Conservation (phyloP, 2,113 vertebrate genomes). For the Cathartes aura region DNA sequence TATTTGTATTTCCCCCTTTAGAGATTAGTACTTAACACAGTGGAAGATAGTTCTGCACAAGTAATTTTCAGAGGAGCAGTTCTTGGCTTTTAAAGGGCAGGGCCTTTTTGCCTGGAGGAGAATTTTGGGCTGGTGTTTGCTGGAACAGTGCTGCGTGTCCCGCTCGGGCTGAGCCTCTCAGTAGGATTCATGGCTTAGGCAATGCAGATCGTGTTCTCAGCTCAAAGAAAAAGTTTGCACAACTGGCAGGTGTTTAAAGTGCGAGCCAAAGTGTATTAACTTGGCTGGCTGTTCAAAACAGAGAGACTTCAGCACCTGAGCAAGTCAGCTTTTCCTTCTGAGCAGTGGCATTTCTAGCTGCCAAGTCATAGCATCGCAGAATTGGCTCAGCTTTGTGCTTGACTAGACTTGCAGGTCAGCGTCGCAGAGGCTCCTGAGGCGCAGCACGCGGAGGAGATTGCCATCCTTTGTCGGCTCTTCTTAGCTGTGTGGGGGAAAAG, state of each 20-base stretch:
- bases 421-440: fast-evolving
- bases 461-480: fast-evolving
- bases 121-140: not conserved
- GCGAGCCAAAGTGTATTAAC: not conserved
- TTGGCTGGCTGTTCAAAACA: not conserved
- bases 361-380: not conserved
- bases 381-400: not conserved
- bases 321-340: not conserved
- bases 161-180: not conserved
- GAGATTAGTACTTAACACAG: not conserved
- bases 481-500: not conserved
- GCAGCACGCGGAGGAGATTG: not conserved
- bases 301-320: not conserved
- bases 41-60: not conserved
- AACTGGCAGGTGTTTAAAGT: not conserved
- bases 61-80: not conserved
- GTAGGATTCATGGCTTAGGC: not conserved
- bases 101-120: not conserved
- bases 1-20: not conserved
- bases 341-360: not conserved
- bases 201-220: not conserved
- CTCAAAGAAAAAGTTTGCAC: not conserved
- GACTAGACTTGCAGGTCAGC: not conserved
- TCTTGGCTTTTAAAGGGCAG: not conserved
- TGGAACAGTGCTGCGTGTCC: fast-evolving